Conservation (phyloP, 2,113 vertebrate species). For the Megalops atlanticus region DNA sequence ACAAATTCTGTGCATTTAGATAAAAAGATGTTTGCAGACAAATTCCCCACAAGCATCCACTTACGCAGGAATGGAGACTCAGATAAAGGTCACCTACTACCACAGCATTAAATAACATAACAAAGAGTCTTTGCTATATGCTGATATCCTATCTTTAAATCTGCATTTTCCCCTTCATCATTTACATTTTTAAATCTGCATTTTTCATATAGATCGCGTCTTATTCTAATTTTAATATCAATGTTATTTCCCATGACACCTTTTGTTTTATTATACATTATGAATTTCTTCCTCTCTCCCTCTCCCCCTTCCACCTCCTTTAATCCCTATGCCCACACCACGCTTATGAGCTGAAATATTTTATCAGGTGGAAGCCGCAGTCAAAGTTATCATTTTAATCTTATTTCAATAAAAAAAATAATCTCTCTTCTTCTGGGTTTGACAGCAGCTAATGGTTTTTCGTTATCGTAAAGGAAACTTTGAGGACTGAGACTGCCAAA, state of each 20-base stretch:
- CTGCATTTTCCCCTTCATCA: constrained; percentile 59
- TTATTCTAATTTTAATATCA: constrained; percentile 78
- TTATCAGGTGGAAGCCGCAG: constrained; percentile 86
- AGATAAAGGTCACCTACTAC: constrained; percentile 27
- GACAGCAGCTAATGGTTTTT: constrained; percentile 92
- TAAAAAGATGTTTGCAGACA: not conserved
- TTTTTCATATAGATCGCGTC: constrained; percentile 74
- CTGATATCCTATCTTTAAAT: constrained; percentile 45
- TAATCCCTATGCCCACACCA: constrained; percentile 83
- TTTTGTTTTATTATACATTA: constrained; percentile 81
- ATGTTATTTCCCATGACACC: constrained; percentile 78
- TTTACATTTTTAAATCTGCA: constrained; percentile 74
- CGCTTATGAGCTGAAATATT: constrained; percentile 97
- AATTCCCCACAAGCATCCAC: not conserved
- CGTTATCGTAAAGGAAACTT: constrained; percentile 86
- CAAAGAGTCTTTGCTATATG: constrained; percentile 31
- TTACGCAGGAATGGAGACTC: not conserved
- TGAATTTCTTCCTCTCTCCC: constrained; percentile 69
- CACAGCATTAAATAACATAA: constrained; percentile 23
- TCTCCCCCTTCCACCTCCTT: constrained; percentile 51
- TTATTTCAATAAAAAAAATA: constrained; percentile 97
- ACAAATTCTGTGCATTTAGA: not conserved
- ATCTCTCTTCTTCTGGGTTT: constrained; percentile 80
- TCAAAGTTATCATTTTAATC: constrained; percentile 91
- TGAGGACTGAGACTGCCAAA: constrained; percentile 71